These are phyloP conservation scores for Podotricha telesiphe DNA, from an alignment of 2,888 invertebrate genomes.

Conservation along the genomic window DNA sequence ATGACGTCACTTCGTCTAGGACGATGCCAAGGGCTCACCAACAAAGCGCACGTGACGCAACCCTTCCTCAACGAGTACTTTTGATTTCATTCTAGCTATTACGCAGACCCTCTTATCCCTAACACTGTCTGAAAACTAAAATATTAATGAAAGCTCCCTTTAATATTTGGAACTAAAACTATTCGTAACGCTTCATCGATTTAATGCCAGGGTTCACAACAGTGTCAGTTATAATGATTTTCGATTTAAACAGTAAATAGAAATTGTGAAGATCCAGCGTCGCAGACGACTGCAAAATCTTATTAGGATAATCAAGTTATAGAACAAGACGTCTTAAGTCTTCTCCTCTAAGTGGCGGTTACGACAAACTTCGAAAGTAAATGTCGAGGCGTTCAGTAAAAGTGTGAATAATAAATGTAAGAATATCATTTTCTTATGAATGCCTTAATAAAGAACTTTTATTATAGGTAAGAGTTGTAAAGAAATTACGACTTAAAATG, in stretches of 20 bases:
- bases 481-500: conserved; percentile 29
- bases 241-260: conserved; percentile 38
- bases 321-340: conserved; percentile 56
- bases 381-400: conserved; percentile 67
- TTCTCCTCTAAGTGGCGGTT: conserved; percentile 65
- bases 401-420: conserved; percentile 67
- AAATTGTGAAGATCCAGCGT: conserved; percentile 40
- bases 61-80: conserved; percentile 56
- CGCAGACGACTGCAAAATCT: conserved; percentile 51
- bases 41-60: conserved; percentile 67
- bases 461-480: conserved; percentile 12
- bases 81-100: conserved; percentile 55
- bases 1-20: conserved; percentile 64
- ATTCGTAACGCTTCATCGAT: not conserved
- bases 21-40: conserved; percentile 65
- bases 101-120: conserved; percentile 38
- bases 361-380: conserved; percentile 73
- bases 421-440: conserved; percentile 69
- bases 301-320: conserved; percentile 56
- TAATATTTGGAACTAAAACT: not conserved
- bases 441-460: conserved; percentile 32
- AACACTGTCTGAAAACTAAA: conserved; percentile 40
- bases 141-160: conserved; percentile 38
- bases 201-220: conserved; percentile 17
- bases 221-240: conserved; percentile 34